Evolutionary conservation across 2,888 invertebrate genomes (phyloP), one percentile per base, ranked within the genome.

Genomic region (Sminthurides aquaticus): DNA sequence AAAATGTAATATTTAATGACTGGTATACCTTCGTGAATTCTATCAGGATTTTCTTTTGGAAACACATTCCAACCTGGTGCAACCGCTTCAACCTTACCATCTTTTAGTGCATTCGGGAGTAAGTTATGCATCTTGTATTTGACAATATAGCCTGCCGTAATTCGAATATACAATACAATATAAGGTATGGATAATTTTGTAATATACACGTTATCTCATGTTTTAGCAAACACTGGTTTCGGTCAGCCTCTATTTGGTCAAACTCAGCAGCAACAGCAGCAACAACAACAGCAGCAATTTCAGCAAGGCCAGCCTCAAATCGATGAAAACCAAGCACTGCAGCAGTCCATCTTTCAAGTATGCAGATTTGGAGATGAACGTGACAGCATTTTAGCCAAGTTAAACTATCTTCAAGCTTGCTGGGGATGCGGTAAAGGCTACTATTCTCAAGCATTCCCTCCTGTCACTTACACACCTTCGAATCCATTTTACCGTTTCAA

Each of bases 401-500:
- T 95, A 89, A 99, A 99, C 79, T 87, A 94, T 76, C 81, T 98
- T 58, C 96, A 97, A 79, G 90, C 91, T 0, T 85, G 88, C 69
- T 90, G 90, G 89, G 92, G 91, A 22, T 86, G 85, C 18, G 95
- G 94, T 77, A 82, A 83, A 77, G 85, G 87, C 0, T 92, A 87
- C 77, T 93, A 90, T 78, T 87, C 86, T 43, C 84, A 86, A 60
- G 86, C 84, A 72, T 87, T 87, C 3, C 87, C 86, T 1, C 87
- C 92, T 0, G 84, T 95, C 3, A 89, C 90, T 63, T 86, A 95
- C 71, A 90, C 87, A 57, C 87, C 89, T 63, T 88, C 91, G 75
- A 97, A 97, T 79, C 91, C 91, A 0, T 86, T 94, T 59, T 96
- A 93, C 76, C 85, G 92, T 54, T 95, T 98, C 78, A 98, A 96